Conservation (phyloP, 2,888 invertebrate genomes). For the Drosophila atripex region DNA sequence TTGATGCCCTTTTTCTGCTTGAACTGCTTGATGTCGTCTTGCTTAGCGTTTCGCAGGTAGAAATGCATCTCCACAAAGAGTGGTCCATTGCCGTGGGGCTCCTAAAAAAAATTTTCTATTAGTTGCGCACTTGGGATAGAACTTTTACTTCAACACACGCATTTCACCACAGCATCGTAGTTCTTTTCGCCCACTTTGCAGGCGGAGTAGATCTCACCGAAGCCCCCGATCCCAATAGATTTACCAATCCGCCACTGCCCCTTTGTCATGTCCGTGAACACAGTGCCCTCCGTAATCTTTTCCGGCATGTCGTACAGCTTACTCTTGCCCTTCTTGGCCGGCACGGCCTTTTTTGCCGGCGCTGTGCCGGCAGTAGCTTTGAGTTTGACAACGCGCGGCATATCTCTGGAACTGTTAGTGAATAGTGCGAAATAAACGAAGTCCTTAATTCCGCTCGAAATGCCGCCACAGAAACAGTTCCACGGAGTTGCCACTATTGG, state of each 20-base stretch:
- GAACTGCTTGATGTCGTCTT: slow-evolving; percentile 88
- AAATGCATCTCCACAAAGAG: slow-evolving; percentile 97
- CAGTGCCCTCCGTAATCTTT: slow-evolving; percentile 86
- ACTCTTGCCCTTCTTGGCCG: slow-evolving; percentile 72
- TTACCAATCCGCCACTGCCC: slow-evolving; percentile 93
- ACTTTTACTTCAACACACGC: slow-evolving; percentile 86
- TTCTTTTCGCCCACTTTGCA: slow-evolving; percentile 86
- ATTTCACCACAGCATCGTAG: slow-evolving; percentile 91
- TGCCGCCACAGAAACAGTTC: slow-evolving; percentile 36
- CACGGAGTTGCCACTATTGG: slow-evolving; percentile 15
- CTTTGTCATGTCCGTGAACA: slow-evolving; percentile 90
- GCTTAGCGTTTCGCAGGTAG: slow-evolving; percentile 90
- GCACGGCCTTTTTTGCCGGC: slow-evolving; percentile 58
- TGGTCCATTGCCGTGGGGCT: slow-evolving; percentile 96
- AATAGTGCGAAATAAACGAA: background rate
- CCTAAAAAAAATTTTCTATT: slow-evolving; percentile 85
- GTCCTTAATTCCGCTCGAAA: slow-evolving; percentile 23
- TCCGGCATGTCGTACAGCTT: slow-evolving; percentile 82
- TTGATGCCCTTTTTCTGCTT: slow-evolving; percentile 85
- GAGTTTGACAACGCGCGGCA: slow-evolving; percentile 73
- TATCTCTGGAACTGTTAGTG: slow-evolving; percentile 32
- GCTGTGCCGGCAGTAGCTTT: slow-evolving; percentile 45
- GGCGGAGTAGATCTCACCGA: slow-evolving; percentile 96
- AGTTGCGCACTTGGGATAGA: background rate
- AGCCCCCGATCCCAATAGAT: slow-evolving; percentile 95